Conservation (phyloP, 1,140 invertebrate genomes). For the Copidosoma floridanum region DNA sequence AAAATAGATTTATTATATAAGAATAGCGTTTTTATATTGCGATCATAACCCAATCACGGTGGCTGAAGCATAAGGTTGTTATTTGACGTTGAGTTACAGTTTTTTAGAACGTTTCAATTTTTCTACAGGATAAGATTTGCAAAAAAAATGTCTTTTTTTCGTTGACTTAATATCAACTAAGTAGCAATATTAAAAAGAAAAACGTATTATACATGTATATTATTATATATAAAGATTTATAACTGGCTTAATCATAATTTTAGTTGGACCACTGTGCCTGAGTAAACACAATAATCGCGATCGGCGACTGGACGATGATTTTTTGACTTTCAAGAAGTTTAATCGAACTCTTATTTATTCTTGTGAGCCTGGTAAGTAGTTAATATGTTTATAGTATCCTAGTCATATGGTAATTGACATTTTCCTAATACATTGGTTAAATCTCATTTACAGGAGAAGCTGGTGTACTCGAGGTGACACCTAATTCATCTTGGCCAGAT, state of each 20-base stretch:
- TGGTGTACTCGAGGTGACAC: constrained; percentile 76
- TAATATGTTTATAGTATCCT: no score
- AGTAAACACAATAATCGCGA: constrained; percentile 68
- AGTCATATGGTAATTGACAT: no score
- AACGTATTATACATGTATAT: no score
- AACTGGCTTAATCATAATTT: no score
- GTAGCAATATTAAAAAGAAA: no score
- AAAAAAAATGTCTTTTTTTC: no score
- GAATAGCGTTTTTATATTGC: no score
- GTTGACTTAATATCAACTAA: no score
- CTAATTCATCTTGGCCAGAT: constrained; percentile 89
- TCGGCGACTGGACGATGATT: constrained; percentile 76
- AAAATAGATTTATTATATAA: no score
- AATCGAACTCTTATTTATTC: constrained; percentile 69
- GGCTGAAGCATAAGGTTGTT: neutral
- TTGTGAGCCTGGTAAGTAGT: constrained; percentile 64
- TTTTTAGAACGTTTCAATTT: neutral
- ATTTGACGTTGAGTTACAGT: neutral
- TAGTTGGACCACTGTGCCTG: constrained; percentile 76
- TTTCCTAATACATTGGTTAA: no score
- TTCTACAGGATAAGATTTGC: neutral
- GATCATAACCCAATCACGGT: no score
- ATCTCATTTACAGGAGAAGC: constrained; percentile 57
- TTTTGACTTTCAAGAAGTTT: constrained; percentile 77
- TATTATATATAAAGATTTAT: no score